These are phyloP conservation scores for Lordiphosa fenestrarum DNA, from an alignment of 2,888 invertebrate genomes.

Conservation along the genomic window DNA sequence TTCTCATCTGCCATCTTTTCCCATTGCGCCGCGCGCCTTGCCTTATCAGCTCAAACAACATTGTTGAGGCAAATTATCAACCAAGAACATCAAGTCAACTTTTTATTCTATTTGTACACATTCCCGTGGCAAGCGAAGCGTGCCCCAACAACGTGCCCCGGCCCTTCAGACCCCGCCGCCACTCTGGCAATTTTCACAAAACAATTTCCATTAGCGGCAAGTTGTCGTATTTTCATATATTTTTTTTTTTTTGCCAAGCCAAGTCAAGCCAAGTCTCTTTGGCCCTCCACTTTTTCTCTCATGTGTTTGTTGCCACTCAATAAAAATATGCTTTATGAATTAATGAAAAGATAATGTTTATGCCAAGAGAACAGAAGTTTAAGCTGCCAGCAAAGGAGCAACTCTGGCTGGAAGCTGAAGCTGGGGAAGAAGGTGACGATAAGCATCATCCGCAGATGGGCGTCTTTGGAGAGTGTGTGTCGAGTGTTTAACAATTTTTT, in stretches of 20 bases:
- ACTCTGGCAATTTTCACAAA: conserved; percentile 56
- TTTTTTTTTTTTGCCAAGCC: conserved; percentile 52
- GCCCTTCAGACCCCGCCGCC: conserved; percentile 23
- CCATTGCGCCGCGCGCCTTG: neutral
- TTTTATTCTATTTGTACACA: conserved; percentile 56
- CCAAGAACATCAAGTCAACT: conserved; percentile 28
- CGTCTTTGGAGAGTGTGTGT: conserved; percentile 22
- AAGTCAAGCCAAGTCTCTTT: too few species aligned
- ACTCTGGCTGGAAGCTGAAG: conserved; percentile 2
- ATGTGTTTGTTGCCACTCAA: conserved; percentile 71
- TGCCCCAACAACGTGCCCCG: conserved; percentile 41
- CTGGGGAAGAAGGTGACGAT: conserved; percentile 42
- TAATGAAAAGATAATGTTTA: conserved; percentile 73
- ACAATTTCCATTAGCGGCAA: conserved; percentile 67
- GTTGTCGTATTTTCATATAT: conserved; percentile 27
- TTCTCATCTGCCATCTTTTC: neutral
- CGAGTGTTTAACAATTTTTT: conserved; percentile 27
- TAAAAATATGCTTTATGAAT: conserved; percentile 73
- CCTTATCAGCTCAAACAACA: conserved; percentile 7
- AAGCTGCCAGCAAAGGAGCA: neutral
- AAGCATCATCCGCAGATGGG: conserved; percentile 37
- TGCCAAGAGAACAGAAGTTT: conserved; percentile 39
- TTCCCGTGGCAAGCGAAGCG: conserved; percentile 58
- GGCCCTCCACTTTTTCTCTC: conserved; percentile 25
- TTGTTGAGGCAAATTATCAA: conserved; percentile 27